A percentile compares a stretch with the other conserved stretches of the same genome.
Evolutionary conservation across 2,113 vertebrate species (phyloP).

Genomic region (Lophius piscatorius): DNA sequence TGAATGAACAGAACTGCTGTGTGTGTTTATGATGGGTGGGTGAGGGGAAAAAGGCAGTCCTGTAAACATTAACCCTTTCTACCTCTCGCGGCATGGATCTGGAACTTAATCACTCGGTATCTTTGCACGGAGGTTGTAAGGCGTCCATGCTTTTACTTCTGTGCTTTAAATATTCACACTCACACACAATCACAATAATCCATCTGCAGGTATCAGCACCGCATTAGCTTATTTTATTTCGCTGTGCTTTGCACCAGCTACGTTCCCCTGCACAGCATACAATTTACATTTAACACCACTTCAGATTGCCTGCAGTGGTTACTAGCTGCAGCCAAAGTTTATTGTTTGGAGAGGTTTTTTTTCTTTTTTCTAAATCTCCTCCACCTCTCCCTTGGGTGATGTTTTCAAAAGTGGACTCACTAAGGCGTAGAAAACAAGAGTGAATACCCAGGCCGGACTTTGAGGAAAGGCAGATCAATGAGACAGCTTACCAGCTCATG

Average conservation of each 20-base stretch:
- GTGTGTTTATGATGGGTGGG: too few relatives aligned
- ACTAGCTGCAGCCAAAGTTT: conserved; percentile 43
- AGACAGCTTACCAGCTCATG: conserved; percentile 72
- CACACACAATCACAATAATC: conserved; percentile 23
- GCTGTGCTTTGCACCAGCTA: conserved; percentile 11
- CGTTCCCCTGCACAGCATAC: conserved; percentile 26
- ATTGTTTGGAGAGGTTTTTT: conserved; percentile 38
- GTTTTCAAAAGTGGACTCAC: conserved; percentile 73
- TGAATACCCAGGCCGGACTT: conserved; percentile 65
- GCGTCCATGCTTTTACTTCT: conserved; percentile 21
- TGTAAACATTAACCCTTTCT: neutral
- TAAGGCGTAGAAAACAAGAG: conserved; percentile 74
- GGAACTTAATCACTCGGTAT: neutral
- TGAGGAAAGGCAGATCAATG: conserved; percentile 73
- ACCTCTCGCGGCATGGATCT: neutral
- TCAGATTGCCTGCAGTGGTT: neutral
- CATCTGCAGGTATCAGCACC: conserved; percentile 17
- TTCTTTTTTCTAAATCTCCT: conserved; percentile 24
- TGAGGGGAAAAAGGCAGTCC: too few relatives aligned
- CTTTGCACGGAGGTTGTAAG: conserved; percentile 12
- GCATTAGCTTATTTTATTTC: conserved; percentile 41
- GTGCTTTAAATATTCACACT: neutral
- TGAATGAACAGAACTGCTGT: too few relatives aligned
- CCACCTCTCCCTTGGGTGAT: conserved; percentile 61
- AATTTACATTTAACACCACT: conserved; percentile 50